Conservation (phyloP, 2,113 vertebrate genomes). For the Amazona guildingii region DNA sequence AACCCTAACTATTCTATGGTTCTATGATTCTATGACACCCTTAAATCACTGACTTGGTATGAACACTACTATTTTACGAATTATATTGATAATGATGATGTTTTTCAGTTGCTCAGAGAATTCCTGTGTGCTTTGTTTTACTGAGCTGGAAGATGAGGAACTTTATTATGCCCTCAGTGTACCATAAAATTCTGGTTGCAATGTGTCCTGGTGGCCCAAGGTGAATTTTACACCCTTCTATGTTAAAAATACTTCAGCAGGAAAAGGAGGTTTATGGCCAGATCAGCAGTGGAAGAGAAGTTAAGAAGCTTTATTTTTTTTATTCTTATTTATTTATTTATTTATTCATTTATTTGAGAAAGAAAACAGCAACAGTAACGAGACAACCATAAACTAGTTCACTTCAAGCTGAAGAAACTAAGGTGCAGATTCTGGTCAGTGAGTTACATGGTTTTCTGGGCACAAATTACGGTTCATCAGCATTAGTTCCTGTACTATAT, state of each 20-base stretch:
- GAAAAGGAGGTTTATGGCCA: background rate
- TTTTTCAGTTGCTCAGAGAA: background rate
- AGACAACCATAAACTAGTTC: background rate
- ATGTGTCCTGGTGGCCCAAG: background rate
- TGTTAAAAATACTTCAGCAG: background rate
- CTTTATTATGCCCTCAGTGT: background rate
- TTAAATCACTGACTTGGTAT: conserved; percentile 48
- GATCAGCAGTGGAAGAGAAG: background rate
- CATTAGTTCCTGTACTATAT: background rate
- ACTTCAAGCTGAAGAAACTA: background rate
- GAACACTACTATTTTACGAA: background rate
- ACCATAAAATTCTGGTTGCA: background rate
- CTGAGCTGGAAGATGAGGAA: conserved; percentile 44
- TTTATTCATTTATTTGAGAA: background rate
- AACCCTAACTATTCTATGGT: too few relatives aligned
- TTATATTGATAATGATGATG: background rate
- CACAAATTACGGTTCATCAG: background rate
- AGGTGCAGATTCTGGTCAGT: background rate
- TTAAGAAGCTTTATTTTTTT: background rate
- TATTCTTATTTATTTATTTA: background rate
- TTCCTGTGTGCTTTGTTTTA: conserved; percentile 31
- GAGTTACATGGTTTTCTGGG: background rate
- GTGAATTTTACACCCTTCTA: background rate
- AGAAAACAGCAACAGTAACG: background rate
- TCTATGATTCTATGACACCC: background rate